phyloP scores from a whole-genome alignment of 2,797 vertebrate species.

The Onychomys leucogaster region DNA sequence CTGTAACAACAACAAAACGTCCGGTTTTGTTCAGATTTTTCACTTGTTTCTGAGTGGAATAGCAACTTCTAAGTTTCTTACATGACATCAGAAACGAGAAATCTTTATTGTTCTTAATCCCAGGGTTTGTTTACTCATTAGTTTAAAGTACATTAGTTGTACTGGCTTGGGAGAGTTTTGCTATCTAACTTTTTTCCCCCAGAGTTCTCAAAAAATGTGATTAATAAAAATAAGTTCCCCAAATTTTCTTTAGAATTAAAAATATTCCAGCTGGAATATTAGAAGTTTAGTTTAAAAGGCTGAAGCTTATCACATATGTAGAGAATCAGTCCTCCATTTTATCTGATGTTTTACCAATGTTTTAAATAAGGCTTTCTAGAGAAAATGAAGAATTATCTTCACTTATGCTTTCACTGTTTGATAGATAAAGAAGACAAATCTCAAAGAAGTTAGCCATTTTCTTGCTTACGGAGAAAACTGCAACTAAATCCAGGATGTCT shows the following conservation, averaged over 20 bases:
- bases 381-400: not conserved
- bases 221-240: not conserved
- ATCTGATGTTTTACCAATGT: not conserved
- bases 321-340: not conserved
- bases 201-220: constrained; percentile 8
- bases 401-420: not conserved
- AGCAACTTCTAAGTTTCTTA: not conserved
- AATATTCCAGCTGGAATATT: not conserved
- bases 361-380: not conserved
- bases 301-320: not conserved
- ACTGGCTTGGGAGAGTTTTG: not conserved
- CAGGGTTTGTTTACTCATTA: not conserved
- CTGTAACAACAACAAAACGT: not conserved
- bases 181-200: not conserved
- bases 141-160: not conserved
- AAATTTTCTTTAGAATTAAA: not conserved
- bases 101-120: not conserved
- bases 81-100: not conserved
- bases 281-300: constrained; percentile 1
- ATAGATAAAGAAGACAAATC: not conserved
- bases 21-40: not conserved
- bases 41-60: not conserved
- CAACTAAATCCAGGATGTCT: not conserved
- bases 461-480: not conserved
- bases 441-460: not conserved